phyloP scores from a whole-genome alignment of 2,113 vertebrate species.

The human (Homo sapiens) region DNA sequence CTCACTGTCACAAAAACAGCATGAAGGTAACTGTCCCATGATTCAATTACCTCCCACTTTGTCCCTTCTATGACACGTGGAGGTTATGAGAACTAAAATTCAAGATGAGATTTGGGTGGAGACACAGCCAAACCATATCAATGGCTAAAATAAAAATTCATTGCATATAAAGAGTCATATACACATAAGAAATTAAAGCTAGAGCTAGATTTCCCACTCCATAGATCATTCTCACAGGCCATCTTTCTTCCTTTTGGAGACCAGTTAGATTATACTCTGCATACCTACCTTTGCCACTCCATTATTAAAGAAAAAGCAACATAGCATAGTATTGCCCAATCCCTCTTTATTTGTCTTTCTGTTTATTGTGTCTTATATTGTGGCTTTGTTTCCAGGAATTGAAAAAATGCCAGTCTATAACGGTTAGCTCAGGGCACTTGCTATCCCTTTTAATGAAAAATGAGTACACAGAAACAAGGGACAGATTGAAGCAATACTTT shows the following conservation, averaged over 20 bases:
- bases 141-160: not conserved
- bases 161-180: not conserved
- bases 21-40: no score
- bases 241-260: slow-evolving; percentile 65
- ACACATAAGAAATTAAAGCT: not conserved
- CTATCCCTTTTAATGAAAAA: slow-evolving; percentile 67
- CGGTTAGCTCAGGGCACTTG: slow-evolving; percentile 71
- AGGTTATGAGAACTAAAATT: no score
- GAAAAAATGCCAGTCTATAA: slow-evolving; percentile 77
- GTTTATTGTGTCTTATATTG: slow-evolving; percentile 60
- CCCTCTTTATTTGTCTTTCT: slow-evolving; percentile 62
- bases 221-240: slow-evolving; percentile 41
- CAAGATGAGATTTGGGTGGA: no score
- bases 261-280: not conserved
- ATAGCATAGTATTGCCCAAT: slow-evolving; percentile 1
- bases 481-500: slow-evolving; percentile 52
- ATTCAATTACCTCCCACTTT: no score
- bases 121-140: not conserved
- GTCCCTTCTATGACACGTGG: no score
- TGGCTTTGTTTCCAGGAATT: slow-evolving; percentile 73
- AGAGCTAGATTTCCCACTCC: not conserved
- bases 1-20: no score
- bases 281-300: not conserved
- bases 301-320: slow-evolving; percentile 71
- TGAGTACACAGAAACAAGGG: slow-evolving; percentile 21